Evolutionary conservation across 2,888 invertebrate species (phyloP).

Genomic region (Tetheella fluctuosa): DNA sequence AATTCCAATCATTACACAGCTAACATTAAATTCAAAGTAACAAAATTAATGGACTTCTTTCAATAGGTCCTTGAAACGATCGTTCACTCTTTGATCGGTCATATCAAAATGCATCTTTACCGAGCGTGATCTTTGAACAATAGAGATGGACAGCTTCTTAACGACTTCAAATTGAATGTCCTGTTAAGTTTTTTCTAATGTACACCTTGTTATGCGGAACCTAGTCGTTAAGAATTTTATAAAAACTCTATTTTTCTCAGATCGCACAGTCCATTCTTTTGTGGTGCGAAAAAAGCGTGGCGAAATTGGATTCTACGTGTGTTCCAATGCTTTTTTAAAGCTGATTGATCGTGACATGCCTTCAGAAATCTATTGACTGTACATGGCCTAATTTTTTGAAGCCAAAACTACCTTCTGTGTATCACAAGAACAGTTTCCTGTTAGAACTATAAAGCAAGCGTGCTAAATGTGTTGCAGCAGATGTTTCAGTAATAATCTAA

Average conservation of each 20-base stretch:
- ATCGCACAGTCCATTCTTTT: conserved; percentile 39
- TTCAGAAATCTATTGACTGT: conserved; percentile 1
- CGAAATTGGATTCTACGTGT: conserved; percentile 55
- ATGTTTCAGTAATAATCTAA: not conserved
- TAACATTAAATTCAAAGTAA: not conserved
- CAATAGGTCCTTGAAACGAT: conserved; percentile 1
- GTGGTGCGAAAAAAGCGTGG: conserved; percentile 63
- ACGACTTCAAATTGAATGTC: conserved; percentile 71
- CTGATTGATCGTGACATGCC: conserved; percentile 42
- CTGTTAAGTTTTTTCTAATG: conserved; percentile 50
- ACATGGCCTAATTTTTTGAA: conserved; percentile 6
- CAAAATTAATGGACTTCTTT: not conserved
- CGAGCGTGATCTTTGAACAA: conserved; percentile 59
- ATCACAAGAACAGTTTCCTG: not conserved
- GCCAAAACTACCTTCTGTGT: not conserved
- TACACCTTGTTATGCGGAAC: conserved; percentile 58
- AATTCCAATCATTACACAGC: not conserved
- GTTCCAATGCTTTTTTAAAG: conserved; percentile 51
- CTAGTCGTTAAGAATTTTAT: conserved; percentile 43
- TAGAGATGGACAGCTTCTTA: conserved; percentile 53
- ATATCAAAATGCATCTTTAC: conserved; percentile 24
- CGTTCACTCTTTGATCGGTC: conserved; percentile 11
- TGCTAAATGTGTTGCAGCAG: not conserved
- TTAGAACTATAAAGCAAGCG: not conserved
- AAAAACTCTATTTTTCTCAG: conserved; percentile 47